Conservation (phyloP, 1,140 invertebrate genomes). For the Diprion similis region DNA sequence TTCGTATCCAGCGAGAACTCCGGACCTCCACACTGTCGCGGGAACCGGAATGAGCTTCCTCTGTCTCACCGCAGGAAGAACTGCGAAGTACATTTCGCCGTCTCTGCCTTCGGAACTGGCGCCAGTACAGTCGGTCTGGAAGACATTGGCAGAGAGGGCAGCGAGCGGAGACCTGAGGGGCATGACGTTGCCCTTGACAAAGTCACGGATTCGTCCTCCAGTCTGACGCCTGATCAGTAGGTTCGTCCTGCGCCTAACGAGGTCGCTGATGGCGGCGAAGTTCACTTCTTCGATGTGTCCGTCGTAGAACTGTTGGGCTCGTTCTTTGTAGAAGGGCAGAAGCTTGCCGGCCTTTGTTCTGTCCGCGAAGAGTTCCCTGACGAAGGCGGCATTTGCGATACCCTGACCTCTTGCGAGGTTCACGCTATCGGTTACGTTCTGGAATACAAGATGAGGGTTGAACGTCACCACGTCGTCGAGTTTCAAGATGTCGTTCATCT, state of each 20-base stretch:
- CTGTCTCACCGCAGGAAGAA: slow-evolving; percentile 78
- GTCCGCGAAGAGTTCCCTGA: slow-evolving; percentile 80
- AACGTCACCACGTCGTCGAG: slow-evolving; percentile 88
- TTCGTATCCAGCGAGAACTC: slow-evolving; percentile 83
- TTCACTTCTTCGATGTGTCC: slow-evolving; percentile 84
- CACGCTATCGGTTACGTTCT: slow-evolving; percentile 80
- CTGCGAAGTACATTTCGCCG: slow-evolving; percentile 85
- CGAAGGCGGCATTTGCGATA: slow-evolving; percentile 76
- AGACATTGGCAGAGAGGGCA: slow-evolving; percentile 80
- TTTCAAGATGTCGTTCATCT: slow-evolving; percentile 87
- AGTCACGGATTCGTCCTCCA: slow-evolving; percentile 77
- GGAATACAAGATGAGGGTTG: slow-evolving; percentile 84
- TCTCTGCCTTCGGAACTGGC: slow-evolving; percentile 76
- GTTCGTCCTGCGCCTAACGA: slow-evolving; percentile 78
- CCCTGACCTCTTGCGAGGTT: slow-evolving; percentile 67
- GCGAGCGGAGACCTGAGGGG: slow-evolving; percentile 76
- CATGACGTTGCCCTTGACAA: slow-evolving; percentile 74
- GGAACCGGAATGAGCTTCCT: slow-evolving; percentile 81
- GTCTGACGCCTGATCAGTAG: slow-evolving; percentile 80
- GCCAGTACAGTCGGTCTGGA: slow-evolving; percentile 77
- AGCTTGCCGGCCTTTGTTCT: slow-evolving; percentile 75
- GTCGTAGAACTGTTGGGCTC: slow-evolving; percentile 84
- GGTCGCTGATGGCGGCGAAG: slow-evolving; percentile 79
- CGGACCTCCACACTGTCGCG: slow-evolving; percentile 76
- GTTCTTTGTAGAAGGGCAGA: slow-evolving; percentile 84